Percentiles rank a stretch among this genome's conserved stretches.
Conservation (phyloP, 2,888 invertebrate genomes). For the Litoditis marina region DNA sequence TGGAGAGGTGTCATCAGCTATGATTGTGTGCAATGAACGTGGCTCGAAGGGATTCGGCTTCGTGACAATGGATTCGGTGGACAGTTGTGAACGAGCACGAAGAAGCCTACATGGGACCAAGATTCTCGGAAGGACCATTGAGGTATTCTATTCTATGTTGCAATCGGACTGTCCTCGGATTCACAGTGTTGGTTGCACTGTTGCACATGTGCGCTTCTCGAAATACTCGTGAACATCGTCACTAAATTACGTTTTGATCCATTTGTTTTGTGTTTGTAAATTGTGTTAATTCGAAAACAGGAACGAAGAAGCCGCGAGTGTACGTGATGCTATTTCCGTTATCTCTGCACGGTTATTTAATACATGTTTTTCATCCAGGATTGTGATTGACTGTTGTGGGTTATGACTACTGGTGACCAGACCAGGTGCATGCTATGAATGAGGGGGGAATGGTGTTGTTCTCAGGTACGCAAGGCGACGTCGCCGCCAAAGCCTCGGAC, state of each 20-base stretch:
- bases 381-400: no score
- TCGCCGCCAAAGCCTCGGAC: slow-evolving; percentile 1
- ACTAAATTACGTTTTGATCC: no score
- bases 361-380: not conserved
- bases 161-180: no score
- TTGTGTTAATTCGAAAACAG: no score
- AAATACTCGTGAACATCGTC: no score
- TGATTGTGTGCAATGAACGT: slow-evolving; percentile 37
- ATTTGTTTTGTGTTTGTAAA: no score
- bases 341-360: not conserved
- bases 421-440: no score
- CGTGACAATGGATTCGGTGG: slow-evolving; percentile 34
- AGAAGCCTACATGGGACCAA: slow-evolving; percentile 27
- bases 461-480: slow-evolving; percentile 18
- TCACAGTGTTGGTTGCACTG: no score
- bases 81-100: slow-evolving; percentile 33
- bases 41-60: slow-evolving; percentile 44
- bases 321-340: not conserved
- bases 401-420: no score
- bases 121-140: slow-evolving; percentile 37
- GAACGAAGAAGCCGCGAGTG: no score
- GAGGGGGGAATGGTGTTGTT: no score
- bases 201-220: no score
- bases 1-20: slow-evolving; percentile 30
- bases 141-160: slow-evolving; percentile 11